phyloP scores from a whole-genome alignment of 2,797 vertebrate genomes.

The Morus bassanus region DNA sequence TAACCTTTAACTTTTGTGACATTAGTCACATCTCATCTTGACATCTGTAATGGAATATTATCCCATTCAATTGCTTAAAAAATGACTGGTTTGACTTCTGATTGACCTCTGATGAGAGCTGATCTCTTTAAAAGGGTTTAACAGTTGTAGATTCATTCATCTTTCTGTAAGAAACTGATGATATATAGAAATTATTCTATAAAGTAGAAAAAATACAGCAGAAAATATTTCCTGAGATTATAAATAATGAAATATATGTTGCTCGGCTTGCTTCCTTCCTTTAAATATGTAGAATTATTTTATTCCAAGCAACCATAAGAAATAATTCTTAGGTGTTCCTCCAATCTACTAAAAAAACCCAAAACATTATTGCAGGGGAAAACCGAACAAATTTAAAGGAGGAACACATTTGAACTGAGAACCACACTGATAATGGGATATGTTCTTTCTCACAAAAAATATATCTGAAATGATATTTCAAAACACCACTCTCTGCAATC shows the following conservation, averaged over 20 bases:
- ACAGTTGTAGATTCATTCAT: conserved; percentile 3
- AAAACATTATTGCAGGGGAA: not conserved
- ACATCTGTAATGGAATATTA: conserved; percentile 66
- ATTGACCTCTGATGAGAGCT: conserved; percentile 60
- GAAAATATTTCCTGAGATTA: not conserved
- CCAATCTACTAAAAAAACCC: accelerated
- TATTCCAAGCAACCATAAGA: not conserved
- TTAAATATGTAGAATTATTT: not conserved
- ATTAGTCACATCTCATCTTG: conserved; percentile 63
- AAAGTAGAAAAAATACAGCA: not conserved
- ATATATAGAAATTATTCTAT: not conserved
- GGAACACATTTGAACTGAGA: not conserved
- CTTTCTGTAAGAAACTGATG: not conserved
- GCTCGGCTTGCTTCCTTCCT: not conserved
- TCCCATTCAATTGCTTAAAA: conserved; percentile 66
- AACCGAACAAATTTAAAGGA: not conserved
- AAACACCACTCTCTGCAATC: not conserved
- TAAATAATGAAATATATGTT: not conserved
- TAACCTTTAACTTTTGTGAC: conserved; percentile 66
- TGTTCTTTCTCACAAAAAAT: not conserved
- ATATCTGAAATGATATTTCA: not conserved
- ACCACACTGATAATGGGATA: not conserved
- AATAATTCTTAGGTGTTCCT: not conserved
- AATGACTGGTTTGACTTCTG: conserved; percentile 56
- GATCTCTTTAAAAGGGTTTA: conserved; percentile 20